These are phyloP conservation scores for Smutsia gigantea DNA, from an alignment of 2,797 vertebrate species.

Conservation along the genomic window DNA sequence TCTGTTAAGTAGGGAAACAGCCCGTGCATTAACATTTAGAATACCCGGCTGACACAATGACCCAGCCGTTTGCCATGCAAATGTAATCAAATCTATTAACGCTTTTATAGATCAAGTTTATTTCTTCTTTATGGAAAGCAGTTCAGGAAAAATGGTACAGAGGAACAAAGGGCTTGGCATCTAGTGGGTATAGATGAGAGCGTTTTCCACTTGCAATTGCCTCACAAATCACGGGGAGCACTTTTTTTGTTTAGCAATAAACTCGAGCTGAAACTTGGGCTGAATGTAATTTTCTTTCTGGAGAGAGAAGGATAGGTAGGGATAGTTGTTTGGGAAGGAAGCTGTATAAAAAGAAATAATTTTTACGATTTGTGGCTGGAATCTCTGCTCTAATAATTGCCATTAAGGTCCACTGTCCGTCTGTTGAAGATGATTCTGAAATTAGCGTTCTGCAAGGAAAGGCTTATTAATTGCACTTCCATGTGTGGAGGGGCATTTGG, in stretches of 20 bases:
- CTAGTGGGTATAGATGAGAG: conserved; percentile 42
- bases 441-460: neutral
- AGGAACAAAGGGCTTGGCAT: conserved; percentile 18
- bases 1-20: neutral
- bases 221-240: conserved; percentile 57
- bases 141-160: neutral
- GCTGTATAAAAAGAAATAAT: neutral
- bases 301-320: conserved; percentile 49
- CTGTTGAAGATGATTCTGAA: conserved; percentile 46
- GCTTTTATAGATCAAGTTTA: conserved; percentile 76
- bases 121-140: conserved; percentile 74
- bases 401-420: neutral
- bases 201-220: conserved; percentile 53
- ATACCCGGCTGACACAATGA: neutral
- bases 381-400: conserved; percentile 13
- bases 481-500: neutral
- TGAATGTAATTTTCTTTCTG: conserved; percentile 71
- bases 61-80: conserved; percentile 27
- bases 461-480: neutral
- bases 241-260: conserved; percentile 72
- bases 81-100: conserved; percentile 54
- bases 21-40: conserved; percentile 64
- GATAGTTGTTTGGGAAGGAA: conserved; percentile 64
- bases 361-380: conserved; percentile 24
- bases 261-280: conserved; percentile 67